Base-by-base conservation (phyloP, 2,113 vertebrate genomes). In the Etia nguti region DNA sequence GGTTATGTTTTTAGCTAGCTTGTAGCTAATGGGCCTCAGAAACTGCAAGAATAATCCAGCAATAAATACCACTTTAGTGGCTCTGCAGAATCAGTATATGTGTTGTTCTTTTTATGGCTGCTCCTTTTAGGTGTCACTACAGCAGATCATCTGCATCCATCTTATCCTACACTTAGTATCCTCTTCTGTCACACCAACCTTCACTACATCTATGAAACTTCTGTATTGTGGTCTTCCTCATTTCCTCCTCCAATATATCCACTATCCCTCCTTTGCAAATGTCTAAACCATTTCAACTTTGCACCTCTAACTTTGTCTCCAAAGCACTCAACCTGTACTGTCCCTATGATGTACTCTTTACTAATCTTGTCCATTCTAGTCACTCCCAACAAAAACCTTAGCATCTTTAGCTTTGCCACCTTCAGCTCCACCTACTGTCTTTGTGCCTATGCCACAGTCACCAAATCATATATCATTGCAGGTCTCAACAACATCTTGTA, bases 301-400 rank as follows among this genome's bases (percentile, higher is more conserved):
- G 60, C 20, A 36, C 16, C 34, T 68, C 34, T 68, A 68, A 68
- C 62, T 68, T 38, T 68, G 20, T 22, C 62, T 68, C 34, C 34
- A 68, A 68, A 68, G 34, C 62, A 13, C 8, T 68, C 62, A 38
- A 68, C 20, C 34, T 38, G 4, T 22, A 41, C 1, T 41, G 62
- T 41, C 20, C 34, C 36, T 68, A 38, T 68, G 62, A 68, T 41
- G 36, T 41, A 68, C 20, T 68, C 20, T 22, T 68, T 1, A 12
- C 36, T 38, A 65, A 65, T 65, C 34, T 41, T n/a, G 4, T 68
- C 62, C 11, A 41, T 68, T 22, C 20, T 68, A 22, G 34, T 22
- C 11, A 68, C 11, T 41, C 36, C 11, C 0, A 41, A 1, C 4
- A 0, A 22, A 68, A 68, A 38, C 20, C 0, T 0, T 68, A 68